phyloP scores from a whole-genome alignment of 2,113 vertebrate species.

The Dasyprocta punctata region DNA sequence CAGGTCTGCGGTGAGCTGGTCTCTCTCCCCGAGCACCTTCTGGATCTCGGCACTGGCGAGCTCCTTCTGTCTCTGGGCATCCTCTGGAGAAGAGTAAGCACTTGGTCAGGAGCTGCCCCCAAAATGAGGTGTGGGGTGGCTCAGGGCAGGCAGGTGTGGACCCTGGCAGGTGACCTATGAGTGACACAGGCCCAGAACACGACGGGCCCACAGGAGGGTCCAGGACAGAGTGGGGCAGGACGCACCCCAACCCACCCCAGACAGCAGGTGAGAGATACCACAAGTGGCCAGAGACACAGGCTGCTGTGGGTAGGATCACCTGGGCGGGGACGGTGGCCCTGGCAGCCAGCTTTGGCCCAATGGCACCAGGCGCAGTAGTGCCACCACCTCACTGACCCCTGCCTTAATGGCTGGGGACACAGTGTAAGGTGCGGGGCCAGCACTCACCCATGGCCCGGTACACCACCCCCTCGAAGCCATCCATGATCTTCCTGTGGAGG shows the following conservation, averaged over 20 bases:
- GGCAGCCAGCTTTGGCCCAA: neutral
- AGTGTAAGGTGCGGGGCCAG: neutral
- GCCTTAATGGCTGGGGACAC: neutral
- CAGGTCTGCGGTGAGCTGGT: slow-evolving; percentile 90
- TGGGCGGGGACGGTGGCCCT: neutral
- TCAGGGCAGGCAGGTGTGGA: neutral
- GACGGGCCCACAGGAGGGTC: neutral
- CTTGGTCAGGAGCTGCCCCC: rapidly evolving
- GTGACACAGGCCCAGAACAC: neutral
- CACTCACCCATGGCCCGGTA: slow-evolving; percentile 91
- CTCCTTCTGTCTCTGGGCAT: slow-evolving; percentile 89
- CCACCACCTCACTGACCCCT: neutral
- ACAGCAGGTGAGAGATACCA: too few relatives aligned
- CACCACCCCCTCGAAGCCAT: slow-evolving; percentile 90
- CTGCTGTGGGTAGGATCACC: too few relatives aligned
- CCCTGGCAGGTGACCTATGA: rapidly evolving
- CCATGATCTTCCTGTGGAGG: slow-evolving; percentile 90
- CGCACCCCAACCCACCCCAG: neutral
- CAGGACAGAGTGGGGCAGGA: neutral
- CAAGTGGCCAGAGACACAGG: neutral
- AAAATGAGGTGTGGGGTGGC: too few relatives aligned
- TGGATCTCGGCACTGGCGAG: slow-evolving; percentile 85
- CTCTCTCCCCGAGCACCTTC: slow-evolving; percentile 88
- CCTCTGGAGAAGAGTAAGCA: slow-evolving; percentile 51
- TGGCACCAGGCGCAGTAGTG: neutral